Conservation (phyloP, 1,140 invertebrate genomes). For the Hesperophylax magnus region DNA sequence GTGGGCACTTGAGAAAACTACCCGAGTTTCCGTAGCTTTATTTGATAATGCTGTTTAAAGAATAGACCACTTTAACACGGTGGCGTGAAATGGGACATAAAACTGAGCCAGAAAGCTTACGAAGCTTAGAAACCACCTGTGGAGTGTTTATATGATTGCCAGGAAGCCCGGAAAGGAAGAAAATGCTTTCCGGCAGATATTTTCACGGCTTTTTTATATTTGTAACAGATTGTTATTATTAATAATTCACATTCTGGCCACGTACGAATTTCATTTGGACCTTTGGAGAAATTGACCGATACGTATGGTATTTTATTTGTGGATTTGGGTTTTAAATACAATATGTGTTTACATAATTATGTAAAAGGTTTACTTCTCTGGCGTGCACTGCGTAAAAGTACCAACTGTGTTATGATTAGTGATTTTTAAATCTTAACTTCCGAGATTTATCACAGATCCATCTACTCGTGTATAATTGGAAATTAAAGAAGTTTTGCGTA, state of each 20-base stretch:
- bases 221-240: constrained; percentile 23
- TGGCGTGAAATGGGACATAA: constrained; percentile 16
- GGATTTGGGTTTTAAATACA: too few species aligned
- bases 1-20: neutral
- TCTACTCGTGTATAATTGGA: too few species aligned
- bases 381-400: too few species aligned
- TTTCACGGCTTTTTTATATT: constrained; percentile 18
- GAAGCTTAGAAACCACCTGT: constrained; percentile 11
- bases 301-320: neutral
- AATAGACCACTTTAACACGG: neutral
- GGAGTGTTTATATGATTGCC: neutral
- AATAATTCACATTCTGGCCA: neutral
- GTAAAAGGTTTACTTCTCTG: too few species aligned
- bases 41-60: constrained; percentile 9
- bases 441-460: too few species aligned
- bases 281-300: neutral
- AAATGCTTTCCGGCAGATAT: constrained; percentile 17
- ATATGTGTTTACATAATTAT: too few species aligned
- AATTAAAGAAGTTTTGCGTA: too few species aligned
- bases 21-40: neutral
- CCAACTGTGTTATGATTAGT: too few species aligned
- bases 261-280: neutral
- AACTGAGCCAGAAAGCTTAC: neutral
- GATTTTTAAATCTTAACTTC: too few species aligned
- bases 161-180: neutral